A percentile compares a stretch with the other conserved stretches of the same genome.
Conservation (phyloP, 2,797 vertebrate genomes). For the Mionectes olivaceus region DNA sequence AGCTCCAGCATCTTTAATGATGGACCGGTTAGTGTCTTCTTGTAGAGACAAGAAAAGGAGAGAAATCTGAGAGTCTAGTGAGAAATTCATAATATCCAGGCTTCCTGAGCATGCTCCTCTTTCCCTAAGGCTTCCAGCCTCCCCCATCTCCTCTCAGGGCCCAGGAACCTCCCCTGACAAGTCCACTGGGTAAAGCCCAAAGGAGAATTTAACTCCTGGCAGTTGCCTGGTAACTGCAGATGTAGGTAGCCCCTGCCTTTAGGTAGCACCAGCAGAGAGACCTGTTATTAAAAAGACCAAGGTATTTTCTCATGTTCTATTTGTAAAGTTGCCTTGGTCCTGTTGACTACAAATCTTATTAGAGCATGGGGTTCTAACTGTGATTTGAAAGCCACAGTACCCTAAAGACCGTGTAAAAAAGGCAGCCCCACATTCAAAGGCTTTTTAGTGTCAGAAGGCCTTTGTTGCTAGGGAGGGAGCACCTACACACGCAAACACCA, state of each 20-base stretch:
- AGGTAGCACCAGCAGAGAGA: not conserved
- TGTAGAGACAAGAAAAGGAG: not conserved
- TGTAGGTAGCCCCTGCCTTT: not conserved
- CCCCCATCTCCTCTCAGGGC: not conserved
- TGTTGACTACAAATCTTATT: not conserved
- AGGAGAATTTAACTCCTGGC: not conserved
- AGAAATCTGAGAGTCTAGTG: not conserved
- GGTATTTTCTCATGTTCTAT: not conserved
- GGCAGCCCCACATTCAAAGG: not conserved
- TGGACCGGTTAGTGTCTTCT: not conserved
- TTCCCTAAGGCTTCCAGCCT: not conserved
- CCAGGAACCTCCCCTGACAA: not conserved
- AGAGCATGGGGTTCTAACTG: not conserved
- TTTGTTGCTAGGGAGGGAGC: not conserved
- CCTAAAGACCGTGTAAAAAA: not conserved
- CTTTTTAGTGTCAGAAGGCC: not conserved
- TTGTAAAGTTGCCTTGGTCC: not conserved
- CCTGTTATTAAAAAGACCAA: not conserved
- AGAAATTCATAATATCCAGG: not conserved
- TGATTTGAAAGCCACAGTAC: not conserved
- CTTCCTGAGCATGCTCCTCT: not conserved
- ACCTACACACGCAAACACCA: not conserved
- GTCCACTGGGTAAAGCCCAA: not conserved
- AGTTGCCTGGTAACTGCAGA: not conserved
- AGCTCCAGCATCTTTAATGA: not conserved